phyloP scores from a whole-genome alignment of 2,113 vertebrate species.

The chimpanzee (Pan troglodytes) region NHGRI_mPanTro3-v2.1_pri NC_072404.2:145861001-145861500 shows the following conservation, averaged over 20 bases:
- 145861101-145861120: not conserved
- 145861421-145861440: rapidly evolving
- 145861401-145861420: not conserved
- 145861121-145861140: not conserved
- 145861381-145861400: not conserved
- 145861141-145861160: not conserved
- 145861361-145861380: not conserved
- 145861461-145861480: conserved; percentile 95
- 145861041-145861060: not conserved
- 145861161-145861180: not conserved
- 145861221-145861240: not conserved
- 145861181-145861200: not conserved
- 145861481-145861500: conserved; percentile 88
- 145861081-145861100: not conserved
- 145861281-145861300: not conserved
- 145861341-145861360: not conserved
- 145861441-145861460: not conserved
- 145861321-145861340: not conserved
- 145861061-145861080: not conserved
- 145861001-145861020: not conserved
- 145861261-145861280: not conserved
- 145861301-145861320: not conserved
- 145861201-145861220: not conserved
- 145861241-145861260: not conserved
- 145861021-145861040: not conserved